Evolutionary conservation across 2,113 vertebrate species (phyloP).

Genomic region (Hymenochirus boettgeri): DNA sequence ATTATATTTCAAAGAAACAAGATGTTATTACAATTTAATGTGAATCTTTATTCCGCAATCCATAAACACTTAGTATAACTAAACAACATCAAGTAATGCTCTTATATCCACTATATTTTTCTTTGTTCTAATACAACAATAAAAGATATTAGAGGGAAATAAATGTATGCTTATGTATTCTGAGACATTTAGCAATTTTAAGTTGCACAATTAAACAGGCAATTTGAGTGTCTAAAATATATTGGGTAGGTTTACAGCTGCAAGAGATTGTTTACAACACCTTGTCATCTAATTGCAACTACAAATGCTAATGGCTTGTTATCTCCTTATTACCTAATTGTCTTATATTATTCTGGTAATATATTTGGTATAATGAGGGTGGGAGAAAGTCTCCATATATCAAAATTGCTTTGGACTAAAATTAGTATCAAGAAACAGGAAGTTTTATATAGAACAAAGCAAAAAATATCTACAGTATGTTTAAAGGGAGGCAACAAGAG

Average conservation of each 20-base stretch:
- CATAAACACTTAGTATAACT: neutral
- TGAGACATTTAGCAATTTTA: constrained; percentile 17
- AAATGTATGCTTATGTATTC: constrained; percentile 16
- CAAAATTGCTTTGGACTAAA: constrained; percentile 19
- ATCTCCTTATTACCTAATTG: constrained; percentile 41
- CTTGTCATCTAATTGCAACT: constrained; percentile 39
- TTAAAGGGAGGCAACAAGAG: too few species aligned
- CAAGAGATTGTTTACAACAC: constrained; percentile 29
- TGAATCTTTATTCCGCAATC: constrained; percentile 11
- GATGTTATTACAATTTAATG: too few species aligned
- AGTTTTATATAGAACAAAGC: neutral
- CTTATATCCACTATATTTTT: neutral
- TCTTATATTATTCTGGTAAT: constrained; percentile 36
- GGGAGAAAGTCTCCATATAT: constrained; percentile 26
- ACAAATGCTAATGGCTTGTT: constrained; percentile 34
- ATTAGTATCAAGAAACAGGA: neutral
- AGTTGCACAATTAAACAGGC: constrained; percentile 22
- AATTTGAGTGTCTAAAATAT: constrained; percentile 31
- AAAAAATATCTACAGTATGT: too few species aligned
- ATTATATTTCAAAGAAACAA: too few species aligned
- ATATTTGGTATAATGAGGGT: constrained; percentile 32
- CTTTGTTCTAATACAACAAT: constrained; percentile 14
- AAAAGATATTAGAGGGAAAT: neutral
- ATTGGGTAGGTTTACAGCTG: constrained; percentile 24
- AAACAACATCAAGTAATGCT: constrained; percentile 6